Conservation (phyloP, 2,888 invertebrate species). For the Bruchidius siliquastri region DNA sequence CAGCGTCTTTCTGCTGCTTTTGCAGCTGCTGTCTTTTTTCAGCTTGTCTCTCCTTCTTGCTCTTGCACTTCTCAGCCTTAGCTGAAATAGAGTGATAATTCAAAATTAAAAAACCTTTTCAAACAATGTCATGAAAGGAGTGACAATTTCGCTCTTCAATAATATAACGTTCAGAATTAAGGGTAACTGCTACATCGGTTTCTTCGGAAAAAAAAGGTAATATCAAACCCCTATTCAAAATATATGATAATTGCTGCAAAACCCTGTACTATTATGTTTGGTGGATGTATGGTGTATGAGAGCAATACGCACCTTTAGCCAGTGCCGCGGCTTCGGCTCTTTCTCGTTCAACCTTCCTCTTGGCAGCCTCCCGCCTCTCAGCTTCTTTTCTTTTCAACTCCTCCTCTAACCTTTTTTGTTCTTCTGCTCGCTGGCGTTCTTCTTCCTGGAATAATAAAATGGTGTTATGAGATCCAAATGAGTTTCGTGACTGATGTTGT, state of each 20-base stretch:
- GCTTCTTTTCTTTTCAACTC: constrained; percentile 28
- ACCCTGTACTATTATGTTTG: no score
- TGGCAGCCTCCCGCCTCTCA: constrained; percentile 37
- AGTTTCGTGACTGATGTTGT: not conserved
- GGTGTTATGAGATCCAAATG: constrained; percentile 8
- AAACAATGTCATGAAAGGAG: no score
- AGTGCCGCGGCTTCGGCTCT: constrained; percentile 11
- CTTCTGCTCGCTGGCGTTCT: constrained; percentile 32
- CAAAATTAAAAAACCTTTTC: not conserved
- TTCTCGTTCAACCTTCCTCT: constrained; percentile 33
- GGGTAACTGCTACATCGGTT: no score
- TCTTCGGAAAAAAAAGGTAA: no score
- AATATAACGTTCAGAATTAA: no score
- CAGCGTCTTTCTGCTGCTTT: constrained; percentile 34
- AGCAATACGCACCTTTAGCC: constrained; percentile 7
- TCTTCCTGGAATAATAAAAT: constrained; percentile 33
- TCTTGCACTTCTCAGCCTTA: constrained; percentile 12
- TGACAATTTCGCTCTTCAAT: no score
- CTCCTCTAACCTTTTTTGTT: constrained; percentile 24
- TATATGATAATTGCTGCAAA: no score
- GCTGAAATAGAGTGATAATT: constrained; percentile 2
- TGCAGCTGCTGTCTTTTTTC: constrained; percentile 37
- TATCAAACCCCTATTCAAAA: no score
- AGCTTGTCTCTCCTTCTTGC: constrained; percentile 40
- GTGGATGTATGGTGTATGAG: no score